A percentile compares a stretch with the other conserved stretches of the same genome.
Evolutionary conservation across 2,113 vertebrate genomes (phyloP).

Genomic region (Accipiter virgatus): DNA sequence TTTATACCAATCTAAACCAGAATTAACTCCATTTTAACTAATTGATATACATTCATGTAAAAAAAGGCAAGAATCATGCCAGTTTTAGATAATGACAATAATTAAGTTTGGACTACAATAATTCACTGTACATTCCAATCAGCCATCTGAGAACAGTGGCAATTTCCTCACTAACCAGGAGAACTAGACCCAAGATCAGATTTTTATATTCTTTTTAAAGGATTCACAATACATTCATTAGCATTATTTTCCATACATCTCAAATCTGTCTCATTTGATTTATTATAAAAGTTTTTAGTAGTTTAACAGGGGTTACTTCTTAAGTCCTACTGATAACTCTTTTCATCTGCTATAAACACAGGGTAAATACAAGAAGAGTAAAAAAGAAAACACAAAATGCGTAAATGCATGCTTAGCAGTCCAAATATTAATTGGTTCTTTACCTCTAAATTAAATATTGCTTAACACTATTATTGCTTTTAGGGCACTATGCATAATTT

Average conservation of each 20-base stretch:
- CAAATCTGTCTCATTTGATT: background rate
- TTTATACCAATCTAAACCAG: background rate
- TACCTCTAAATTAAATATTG: conserved; percentile 25
- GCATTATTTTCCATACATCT: background rate
- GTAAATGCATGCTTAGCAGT: background rate
- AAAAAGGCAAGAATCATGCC: background rate
- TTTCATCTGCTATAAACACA: background rate
- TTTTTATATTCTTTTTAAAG: background rate
- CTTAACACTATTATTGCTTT: background rate
- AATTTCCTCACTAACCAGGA: background rate
- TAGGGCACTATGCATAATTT: background rate
- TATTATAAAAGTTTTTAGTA: background rate
- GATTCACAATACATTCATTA: background rate
- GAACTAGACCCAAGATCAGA: background rate
- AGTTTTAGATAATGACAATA: background rate
- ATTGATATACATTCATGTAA: background rate
- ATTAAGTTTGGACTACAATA: background rate
- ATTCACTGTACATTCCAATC: background rate
- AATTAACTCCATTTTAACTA: background rate
- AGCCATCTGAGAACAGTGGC: background rate
- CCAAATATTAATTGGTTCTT: conserved; percentile 9
- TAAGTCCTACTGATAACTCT: background rate
- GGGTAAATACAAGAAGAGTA: background rate
- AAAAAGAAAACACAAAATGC: background rate
- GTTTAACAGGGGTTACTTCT: background rate